A percentile compares a stretch with the other conserved stretches of the same genome.
phyloP scores from a whole-genome alignment of 2,888 invertebrate genomes.

The Microctonus brassicae region DNA sequence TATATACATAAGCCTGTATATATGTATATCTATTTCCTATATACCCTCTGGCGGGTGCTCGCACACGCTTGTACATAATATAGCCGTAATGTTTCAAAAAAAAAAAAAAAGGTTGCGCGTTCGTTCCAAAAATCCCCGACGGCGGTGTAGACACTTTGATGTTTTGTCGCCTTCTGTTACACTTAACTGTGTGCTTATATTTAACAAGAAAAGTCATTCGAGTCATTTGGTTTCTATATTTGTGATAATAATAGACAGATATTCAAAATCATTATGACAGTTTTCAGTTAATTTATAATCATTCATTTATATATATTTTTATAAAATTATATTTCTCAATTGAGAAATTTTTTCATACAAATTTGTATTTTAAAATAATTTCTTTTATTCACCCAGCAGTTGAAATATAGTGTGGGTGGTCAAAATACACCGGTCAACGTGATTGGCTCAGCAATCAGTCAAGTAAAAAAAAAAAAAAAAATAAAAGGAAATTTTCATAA shows the following conservation, averaged over 20 bases:
- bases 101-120: slow-evolving; percentile 18
- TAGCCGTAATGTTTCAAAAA: slow-evolving; percentile 15
- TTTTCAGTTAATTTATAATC: not conserved
- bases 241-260: not conserved
- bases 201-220: not conserved
- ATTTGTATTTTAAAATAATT: too few relatives aligned
- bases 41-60: not conserved
- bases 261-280: not conserved
- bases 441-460: too few relatives aligned
- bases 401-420: not conserved
- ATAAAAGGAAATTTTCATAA: not conserved
- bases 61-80: not conserved
- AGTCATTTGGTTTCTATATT: slow-evolving; percentile 27
- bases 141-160: slow-evolving; percentile 46
- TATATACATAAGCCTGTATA: too few relatives aligned
- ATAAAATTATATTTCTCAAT: too few relatives aligned
- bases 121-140: slow-evolving; percentile 22
- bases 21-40: not conserved
- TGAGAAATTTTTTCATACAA: too few relatives aligned
- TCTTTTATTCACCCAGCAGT: too few relatives aligned
- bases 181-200: not conserved
- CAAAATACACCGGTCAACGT: not conserved
- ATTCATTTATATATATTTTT: too few relatives aligned
- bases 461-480: not conserved
- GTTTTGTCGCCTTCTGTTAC: slow-evolving; percentile 34